A percentile compares a stretch with the other conserved stretches of the same genome.
These are phyloP conservation scores for Zaprionus obscuricornis DNA, from an alignment of 2,888 invertebrate species.

Conservation along the genomic window DNA sequence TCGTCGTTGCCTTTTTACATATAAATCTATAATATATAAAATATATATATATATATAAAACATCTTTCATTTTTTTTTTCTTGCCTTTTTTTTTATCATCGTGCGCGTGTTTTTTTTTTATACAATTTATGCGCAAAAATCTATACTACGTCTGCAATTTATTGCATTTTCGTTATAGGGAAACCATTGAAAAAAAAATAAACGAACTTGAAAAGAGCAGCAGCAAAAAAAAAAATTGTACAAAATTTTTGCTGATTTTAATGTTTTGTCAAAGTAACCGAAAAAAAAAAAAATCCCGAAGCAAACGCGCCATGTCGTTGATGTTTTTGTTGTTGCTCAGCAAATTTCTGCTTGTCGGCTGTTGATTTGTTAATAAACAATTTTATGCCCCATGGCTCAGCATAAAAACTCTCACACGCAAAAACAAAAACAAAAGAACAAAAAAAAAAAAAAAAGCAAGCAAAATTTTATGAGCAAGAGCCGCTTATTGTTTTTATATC, in stretches of 20 bases:
- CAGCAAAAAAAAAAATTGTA: slow-evolving; percentile 15
- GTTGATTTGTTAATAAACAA: slow-evolving; percentile 77
- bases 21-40: slow-evolving; percentile 38
- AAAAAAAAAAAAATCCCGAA: no score
- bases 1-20: slow-evolving; percentile 25
- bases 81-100: slow-evolving; percentile 45
- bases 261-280: slow-evolving; percentile 71
- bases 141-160: slow-evolving; percentile 76
- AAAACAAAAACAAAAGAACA: slow-evolving; percentile 18
- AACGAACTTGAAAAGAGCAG: no score
- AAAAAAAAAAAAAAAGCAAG: not conserved
- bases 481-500: slow-evolving; percentile 65
- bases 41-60: slow-evolving; percentile 35
- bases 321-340: slow-evolving; percentile 26
- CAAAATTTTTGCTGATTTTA: slow-evolving; percentile 71
- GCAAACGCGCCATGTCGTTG: slow-evolving; percentile 8
- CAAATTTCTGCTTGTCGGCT: no score
- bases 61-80: slow-evolving; percentile 43
- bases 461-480: slow-evolving; percentile 65
- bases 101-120: slow-evolving; percentile 31
- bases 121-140: slow-evolving; percentile 78
- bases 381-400: slow-evolving; percentile 65
- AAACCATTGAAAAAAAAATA: slow-evolving; percentile 66
- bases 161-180: slow-evolving; percentile 67
- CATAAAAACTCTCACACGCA: slow-evolving; percentile 67